Base-by-base conservation (phyloP, 2,113 vertebrate species). In the Corythaeola cristata region DNA sequence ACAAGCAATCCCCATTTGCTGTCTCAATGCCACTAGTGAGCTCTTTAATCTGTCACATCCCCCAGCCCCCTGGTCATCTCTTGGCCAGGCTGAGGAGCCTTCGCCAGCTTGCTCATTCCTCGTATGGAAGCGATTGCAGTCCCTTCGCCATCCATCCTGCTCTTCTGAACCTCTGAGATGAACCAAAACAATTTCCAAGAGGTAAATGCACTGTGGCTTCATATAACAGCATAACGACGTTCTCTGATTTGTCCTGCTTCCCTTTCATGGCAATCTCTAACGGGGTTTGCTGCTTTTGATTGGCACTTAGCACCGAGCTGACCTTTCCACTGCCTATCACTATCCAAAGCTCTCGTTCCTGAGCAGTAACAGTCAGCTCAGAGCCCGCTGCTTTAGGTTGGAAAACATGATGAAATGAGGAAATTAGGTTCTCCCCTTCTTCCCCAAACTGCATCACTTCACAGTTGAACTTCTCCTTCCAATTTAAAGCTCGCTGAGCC, bases 111-210 rank as follows among this genome's bases (percentile, higher is more conserved):
- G 30, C 35, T 64, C 11, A 7, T 56, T 87, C 59, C 50, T 81
- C 7, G 0, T 4, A 39, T 16, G 28, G 41, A 62, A 59, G 37
- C 1, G 3, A 2, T 1, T 18, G 30, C 26, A 14, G 33, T 15
- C 28, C n/a, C 23, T 35, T 33, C 37, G 9, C 21, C 37, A 17
- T 17, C 41, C 37, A 17, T 78, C 24, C 68, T 37, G 27, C 45
- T 85, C 86, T 30, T 64, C 84, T 49, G 30, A 91, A 33, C 11
- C 50, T 49, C 55, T 37, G 56, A 63, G 55, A 32, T 6, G 39
- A 11, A 75, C 26, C 18, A 32, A 75, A 79, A 13, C 35, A 15
- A 5, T n/a, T 27, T 47, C 73, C 52, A 44, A 67, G 73, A 74
- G 12, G 22, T 45, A 49, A 74, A 71, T 11, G 33, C 27, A 32